Base-by-base conservation (phyloP, 2,888 invertebrate species). In the Chirona hameri region DNA sequence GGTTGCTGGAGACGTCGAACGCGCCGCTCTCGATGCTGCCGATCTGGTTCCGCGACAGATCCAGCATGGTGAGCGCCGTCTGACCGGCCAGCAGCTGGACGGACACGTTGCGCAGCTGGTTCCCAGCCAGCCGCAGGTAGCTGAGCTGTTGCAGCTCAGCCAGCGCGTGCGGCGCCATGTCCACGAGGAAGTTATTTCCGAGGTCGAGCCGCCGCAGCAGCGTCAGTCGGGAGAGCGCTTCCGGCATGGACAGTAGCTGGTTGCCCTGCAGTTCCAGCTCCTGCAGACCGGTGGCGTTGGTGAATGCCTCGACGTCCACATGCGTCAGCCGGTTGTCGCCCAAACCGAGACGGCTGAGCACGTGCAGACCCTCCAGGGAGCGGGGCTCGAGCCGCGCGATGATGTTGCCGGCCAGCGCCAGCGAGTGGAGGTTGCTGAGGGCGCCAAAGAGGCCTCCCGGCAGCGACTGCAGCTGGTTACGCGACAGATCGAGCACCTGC, bases 181-280 rank as follows among this genome's bases (percentile, higher is more conserved):
- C 91, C 83, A 92, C 91, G 87, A 99, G 94, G 88, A 92, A 91
- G 90, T 98, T 98, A 89, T 97, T 96, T 83, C 96, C 96, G 85
- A 98, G 90, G 89, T 97, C 96, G 84, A 98, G 92, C 81, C 95
- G 95, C 88, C 94, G 91, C 86, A 98, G 90, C 86, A 95, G 90
- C 85, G 94, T 92, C 93, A 96, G 94, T 89, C 95, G 94, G 87
- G 93, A 92, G 84, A 97, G 88, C 39, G 96, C 96, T 86, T 92
- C 88, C 79, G 96, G 96, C 86, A 96, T 92, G 86, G 91, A 91
- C 87, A 93, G 93, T 86, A 97, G 90, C 87, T 92, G 92, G 89
- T 97, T 97, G 84, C 94, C 94, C 89, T 95, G 96, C 87, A 97
- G 90, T 90, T 96, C 95, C 86, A 97, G 91, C 89, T 96, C 96